Evolutionary conservation across 2,888 invertebrate genomes (phyloP), one percentile per base, ranked within the genome.

Genomic region (Ptilodon capucinus): DNA sequence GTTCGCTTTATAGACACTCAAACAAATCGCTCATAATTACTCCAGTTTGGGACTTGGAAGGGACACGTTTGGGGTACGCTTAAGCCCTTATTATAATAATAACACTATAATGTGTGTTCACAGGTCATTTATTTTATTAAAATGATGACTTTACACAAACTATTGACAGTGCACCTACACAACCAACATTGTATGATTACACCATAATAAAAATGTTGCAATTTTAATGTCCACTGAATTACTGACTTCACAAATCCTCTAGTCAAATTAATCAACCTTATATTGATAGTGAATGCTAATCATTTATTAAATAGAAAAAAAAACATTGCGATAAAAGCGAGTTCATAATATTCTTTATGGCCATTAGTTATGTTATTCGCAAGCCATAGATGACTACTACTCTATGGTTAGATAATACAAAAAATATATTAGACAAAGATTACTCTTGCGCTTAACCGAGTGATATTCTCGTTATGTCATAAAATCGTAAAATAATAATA

Each of bases 341-440:
- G 65, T 84, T 84, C 74, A 84, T 83, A 84, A 81, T 85, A 81
- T 81, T 80, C 73, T 79, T 79, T 79, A 84, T 84, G 90, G 90
- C 88, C 74, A 86, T 90, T 86, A 89, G 83, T 87, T 81, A 76
- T 84, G 90, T 91, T 91, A 91, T 89, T 90, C 51, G 90, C 90
- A 91, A 90, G 90, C 90, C 90, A 85, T 86, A 81, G 81, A 74
- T 84, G 79, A 76, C 83, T 87, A 88, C 67, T 72, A 69, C 61
- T 65, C 86, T 89, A 90, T 84, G 85, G 89, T 90, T 90, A 90
- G 86, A 84, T 75, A 76, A 85, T 82, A 83, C 76, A 84, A 82
- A 79, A 81, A 81, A 74, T 74, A 82, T 74, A 83, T 82, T 82
- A 81, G 76, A 81, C 74, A 79, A 80, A 79, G 74, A 79, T 80